Evolutionary conservation across 2,113 vertebrate species (phyloP), one percentile per base, ranked within the genome.

Genomic region (Syngnathus typhle): DNA sequence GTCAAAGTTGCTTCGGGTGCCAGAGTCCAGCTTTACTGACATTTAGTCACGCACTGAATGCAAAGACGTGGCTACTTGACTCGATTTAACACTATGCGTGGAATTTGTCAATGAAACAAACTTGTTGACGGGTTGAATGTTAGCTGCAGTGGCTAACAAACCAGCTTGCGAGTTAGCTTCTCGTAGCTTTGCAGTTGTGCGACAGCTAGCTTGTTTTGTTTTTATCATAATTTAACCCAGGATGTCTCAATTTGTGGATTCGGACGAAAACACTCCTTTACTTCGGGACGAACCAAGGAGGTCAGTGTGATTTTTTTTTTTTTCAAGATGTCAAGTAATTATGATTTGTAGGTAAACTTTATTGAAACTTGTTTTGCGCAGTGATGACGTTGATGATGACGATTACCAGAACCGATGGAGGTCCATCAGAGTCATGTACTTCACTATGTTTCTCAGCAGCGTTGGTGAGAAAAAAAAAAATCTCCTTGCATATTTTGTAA

Each of bases 371-470:
- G 36, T 27, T 27, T 1, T 72, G 32, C 56, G 2, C 62, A 94
- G 95, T 60, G 80, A 65, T 70, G 87, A 87, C 56, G 82, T 73
- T 37, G 71, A 76, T 70, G 85, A 89, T 75, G 93, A 93, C 77
- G 91, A 90, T 0, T 91, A 87, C 73, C 93, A 77, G 9, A 95
- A 92, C 81, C 91, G 96, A 9, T 98, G 97, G 97, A 83, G 93
- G 78, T 98, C 96, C 8, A 95, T 99, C 81, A 87, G 94, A 73
- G 84, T 98, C 77, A 95, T 98, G 89, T 97, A 99, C 80, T 92
- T 99, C 67, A 99, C 97, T 2, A 98, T 99, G 97, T 98, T 99
- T 80, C 92, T 98, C 83, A 98, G 96, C 78, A 99, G 96, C 77
- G 86, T 99, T 13, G 96, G 97, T 98, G 84, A 94, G 94, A 0